Conservation (phyloP, 2,797 vertebrate genomes). For the Tadarida brasiliensis region DNA sequence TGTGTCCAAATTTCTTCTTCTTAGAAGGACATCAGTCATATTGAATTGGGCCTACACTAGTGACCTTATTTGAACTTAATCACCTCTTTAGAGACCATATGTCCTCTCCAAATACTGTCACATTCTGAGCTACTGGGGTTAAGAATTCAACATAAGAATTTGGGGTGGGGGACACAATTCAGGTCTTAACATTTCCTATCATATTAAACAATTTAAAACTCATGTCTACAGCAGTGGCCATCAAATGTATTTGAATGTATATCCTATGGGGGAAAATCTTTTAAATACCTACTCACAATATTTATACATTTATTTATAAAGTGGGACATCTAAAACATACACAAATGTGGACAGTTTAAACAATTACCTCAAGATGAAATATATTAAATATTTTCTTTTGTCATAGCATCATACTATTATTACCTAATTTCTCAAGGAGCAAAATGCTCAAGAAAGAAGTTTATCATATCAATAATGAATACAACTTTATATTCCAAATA, state of each 20-base stretch:
- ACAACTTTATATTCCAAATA: background rate
- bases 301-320: background rate
- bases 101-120: background rate
- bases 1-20: background rate
- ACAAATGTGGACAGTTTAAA: background rate
- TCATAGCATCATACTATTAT: background rate
- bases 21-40: background rate
- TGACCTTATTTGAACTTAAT: constrained; percentile 2
- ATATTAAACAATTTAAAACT: background rate
- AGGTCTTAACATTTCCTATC: background rate
- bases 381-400: background rate
- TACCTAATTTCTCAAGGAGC: constrained; percentile 13
- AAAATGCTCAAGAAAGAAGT: background rate
- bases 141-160: background rate
- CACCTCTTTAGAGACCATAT: background rate
- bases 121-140: background rate
- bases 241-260: background rate
- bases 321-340: background rate
- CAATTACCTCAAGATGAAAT: background rate
- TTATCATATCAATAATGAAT: background rate
- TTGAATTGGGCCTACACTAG: background rate
- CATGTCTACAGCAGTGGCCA: background rate
- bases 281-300: background rate
- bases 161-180: background rate
- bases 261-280: background rate